These are phyloP conservation scores for Tarsius wallacei DNA, from an alignment of 2,797 vertebrate species.

Conservation along the genomic window DNA sequence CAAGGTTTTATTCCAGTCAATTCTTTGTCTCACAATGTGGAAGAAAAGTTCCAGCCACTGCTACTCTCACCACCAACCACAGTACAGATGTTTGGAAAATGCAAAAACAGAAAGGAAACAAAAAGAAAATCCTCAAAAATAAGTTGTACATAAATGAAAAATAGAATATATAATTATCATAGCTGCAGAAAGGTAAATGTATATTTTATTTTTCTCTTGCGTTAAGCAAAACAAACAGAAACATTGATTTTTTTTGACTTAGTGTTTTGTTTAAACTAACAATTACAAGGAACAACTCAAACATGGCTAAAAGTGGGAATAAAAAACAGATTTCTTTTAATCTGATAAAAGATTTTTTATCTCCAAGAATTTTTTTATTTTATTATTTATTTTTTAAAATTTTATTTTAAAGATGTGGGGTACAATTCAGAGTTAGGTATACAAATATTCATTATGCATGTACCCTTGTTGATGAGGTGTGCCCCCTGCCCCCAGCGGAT, in stretches of 20 bases:
- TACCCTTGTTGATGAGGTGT: too few species aligned
- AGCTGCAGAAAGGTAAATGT: constrained; percentile 81
- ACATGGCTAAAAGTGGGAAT: constrained; percentile 66
- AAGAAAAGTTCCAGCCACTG: constrained; percentile 88
- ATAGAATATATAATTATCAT: constrained; percentile 73
- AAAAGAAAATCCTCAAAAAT: constrained; percentile 82
- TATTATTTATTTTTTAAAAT: too few species aligned
- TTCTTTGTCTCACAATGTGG: constrained; percentile 79
- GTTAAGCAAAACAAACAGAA: constrained; percentile 81
- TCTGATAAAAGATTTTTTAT: constrained; percentile 72
- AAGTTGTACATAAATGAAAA: constrained; percentile 87
- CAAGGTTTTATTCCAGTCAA: constrained; percentile 89
- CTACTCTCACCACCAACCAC: constrained; percentile 83
- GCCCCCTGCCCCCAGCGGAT: too few species aligned
- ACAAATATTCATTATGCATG: too few species aligned
- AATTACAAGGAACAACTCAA: constrained; percentile 72
- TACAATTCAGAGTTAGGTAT: too few species aligned
- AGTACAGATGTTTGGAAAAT: constrained; percentile 84
- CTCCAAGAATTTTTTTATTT: constrained; percentile 52
- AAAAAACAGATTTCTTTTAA: constrained; percentile 77
- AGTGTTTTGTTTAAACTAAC: constrained; percentile 76
- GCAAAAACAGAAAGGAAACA: constrained; percentile 85
- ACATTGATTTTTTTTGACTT: constrained; percentile 78
- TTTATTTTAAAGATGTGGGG: too few species aligned
- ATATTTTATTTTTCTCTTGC: constrained; percentile 44